Evolutionary conservation across 2,888 invertebrate species (phyloP).

Genomic region (Molanna angustata): DNA sequence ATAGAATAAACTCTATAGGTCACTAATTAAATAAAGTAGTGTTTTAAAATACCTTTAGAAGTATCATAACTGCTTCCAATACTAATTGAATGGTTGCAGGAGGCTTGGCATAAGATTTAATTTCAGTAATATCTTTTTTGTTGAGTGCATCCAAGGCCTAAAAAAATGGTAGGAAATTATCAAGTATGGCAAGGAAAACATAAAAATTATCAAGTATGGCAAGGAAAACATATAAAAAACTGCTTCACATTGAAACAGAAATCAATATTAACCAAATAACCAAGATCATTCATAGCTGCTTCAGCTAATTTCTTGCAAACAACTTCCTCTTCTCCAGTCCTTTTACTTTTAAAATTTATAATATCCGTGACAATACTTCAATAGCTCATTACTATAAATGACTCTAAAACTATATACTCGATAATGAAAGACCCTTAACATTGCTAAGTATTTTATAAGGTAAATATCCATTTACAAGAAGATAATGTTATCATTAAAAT

Average conservation of each 20-base stretch:
- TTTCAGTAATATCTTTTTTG: constrained; percentile 85
- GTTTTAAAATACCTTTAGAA: constrained; percentile 57
- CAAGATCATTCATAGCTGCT: constrained; percentile 78
- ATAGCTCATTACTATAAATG: no score
- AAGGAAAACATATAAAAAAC: no score
- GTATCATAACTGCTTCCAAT: constrained; percentile 85
- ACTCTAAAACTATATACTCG: no score
- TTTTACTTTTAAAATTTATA: constrained; percentile 64
- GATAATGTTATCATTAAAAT: neutral
- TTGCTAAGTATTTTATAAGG: no score
- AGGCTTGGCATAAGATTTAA: constrained; percentile 85
- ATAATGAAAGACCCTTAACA: no score
- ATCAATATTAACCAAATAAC: no score
- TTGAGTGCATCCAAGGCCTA: constrained; percentile 75
- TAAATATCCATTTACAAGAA: no score
- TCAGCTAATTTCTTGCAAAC: constrained; percentile 80
- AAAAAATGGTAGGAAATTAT: constrained; percentile 1
- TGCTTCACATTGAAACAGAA: no score
- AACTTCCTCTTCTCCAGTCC: constrained; percentile 76
- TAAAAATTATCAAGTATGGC: neutral
- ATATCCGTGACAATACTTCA: no score
- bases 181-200: neutral
- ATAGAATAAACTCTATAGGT: no score
- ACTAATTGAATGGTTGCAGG: constrained; percentile 87
- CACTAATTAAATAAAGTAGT: no score